Conservation (phyloP, 35 echinoderm and acorn worm species). For the Ophiothrix spiculata region DNA sequence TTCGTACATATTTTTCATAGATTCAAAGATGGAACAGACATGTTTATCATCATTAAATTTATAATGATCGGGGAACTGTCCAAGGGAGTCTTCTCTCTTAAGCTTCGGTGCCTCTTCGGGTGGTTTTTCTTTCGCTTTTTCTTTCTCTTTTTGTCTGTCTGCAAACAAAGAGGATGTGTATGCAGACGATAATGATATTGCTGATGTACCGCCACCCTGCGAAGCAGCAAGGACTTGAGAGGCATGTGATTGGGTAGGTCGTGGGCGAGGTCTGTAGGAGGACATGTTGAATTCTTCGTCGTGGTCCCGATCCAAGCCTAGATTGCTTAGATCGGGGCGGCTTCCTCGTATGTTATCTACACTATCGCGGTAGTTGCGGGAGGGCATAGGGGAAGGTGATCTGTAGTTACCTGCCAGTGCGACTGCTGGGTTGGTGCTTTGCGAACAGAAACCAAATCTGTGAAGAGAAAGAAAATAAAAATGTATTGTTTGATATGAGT, state of each 20-base stretch:
- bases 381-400: not conserved
- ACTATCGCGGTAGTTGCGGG: slow-evolving; percentile 1
- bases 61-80: slow-evolving; percentile 79
- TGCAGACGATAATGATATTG: not conserved
- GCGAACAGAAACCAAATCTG: too few species aligned
- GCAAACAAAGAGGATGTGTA: not conserved
- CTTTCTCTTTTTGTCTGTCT: not conserved
- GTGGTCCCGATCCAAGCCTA: slow-evolving; percentile 10
- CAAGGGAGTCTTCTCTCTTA: slow-evolving; percentile 43
- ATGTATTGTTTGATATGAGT: too few species aligned
- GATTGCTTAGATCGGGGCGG: not conserved
- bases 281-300: slow-evolving; percentile 32
- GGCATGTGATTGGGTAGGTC: not conserved
- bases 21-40: slow-evolving; percentile 42
- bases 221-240: not conserved
- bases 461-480: too few species aligned
- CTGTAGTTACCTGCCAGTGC: slow-evolving; percentile 1
- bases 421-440: not conserved
- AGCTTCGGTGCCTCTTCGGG: not conserved
- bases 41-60: slow-evolving; percentile 78
- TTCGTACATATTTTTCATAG: slow-evolving; percentile 71
- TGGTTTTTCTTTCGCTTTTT: not conserved
- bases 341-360: not conserved
- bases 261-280: slow-evolving; percentile 13
- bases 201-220: not conserved